Evolutionary conservation across 2,797 vertebrate genomes (phyloP).

Genomic region (Sebastes aleutianus): DNA sequence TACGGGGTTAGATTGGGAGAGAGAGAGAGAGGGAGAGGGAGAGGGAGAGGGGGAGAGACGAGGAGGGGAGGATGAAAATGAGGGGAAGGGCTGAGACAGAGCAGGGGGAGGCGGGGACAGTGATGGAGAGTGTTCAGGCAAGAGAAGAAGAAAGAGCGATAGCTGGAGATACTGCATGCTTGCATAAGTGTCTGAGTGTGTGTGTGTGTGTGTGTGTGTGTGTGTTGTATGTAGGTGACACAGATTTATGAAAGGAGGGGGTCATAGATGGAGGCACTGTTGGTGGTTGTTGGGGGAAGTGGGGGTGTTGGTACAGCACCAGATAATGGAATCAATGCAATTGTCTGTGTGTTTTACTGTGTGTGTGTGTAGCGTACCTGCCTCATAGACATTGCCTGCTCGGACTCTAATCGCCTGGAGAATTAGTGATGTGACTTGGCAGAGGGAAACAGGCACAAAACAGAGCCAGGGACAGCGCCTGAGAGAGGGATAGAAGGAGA

Average conservation of each 20-base stretch:
- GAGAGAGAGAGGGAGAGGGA: conserved; percentile 5
- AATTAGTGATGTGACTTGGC: conserved; percentile 81
- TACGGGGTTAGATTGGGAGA: conserved; percentile 52
- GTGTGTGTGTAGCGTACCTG: conserved; percentile 64
- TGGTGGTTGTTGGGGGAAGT: conserved; percentile 64
- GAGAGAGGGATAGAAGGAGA: conserved; percentile 73
- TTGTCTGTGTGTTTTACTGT: conserved; percentile 56
- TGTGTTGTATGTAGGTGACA: conserved; percentile 78
- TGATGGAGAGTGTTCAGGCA: conserved; percentile 66
- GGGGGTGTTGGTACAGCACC: conserved; percentile 72
- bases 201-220: conserved; percentile 34
- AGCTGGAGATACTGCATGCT: conserved; percentile 74
- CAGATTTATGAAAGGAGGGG: conserved; percentile 75
- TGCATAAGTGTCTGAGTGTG: conserved; percentile 67
- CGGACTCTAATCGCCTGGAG: conserved; percentile 76
- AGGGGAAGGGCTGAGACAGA: conserved; percentile 69
- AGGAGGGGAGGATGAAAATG: conserved; percentile 59
- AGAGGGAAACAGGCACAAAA: conserved; percentile 69
- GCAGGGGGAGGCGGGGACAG: conserved; percentile 70
- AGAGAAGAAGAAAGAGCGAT: conserved; percentile 67
- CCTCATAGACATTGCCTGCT: conserved; percentile 68
- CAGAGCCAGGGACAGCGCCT: conserved; percentile 76
- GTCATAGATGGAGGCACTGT: conserved; percentile 67
- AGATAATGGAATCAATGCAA: conserved; percentile 77
- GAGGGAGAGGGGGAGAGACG: conserved; percentile 27